Base-by-base conservation (phyloP, 1,140 invertebrate species). In the Geopemphigus sp. region DNA sequence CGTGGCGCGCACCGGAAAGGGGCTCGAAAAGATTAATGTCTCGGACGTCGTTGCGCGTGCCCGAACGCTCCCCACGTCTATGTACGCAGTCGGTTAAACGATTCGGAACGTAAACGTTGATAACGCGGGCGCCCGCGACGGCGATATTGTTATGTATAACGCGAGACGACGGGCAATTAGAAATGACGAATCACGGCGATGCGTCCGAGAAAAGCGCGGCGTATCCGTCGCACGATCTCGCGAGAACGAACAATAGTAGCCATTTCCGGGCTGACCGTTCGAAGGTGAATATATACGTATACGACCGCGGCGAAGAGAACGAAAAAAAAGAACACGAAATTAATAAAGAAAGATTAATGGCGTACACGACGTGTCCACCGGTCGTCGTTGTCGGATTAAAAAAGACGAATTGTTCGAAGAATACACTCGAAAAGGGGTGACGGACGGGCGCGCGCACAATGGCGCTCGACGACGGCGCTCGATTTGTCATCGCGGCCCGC, bases 301-400 rank as follows among this genome's bases (percentile, higher is more conserved):
- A 66, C n/a, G n/a, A n/a, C n/a, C n/a, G n/a, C 11, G 45, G 10
- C n/a, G 63, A 45, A 45, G n/a, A 19, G 54, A 56, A 22, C 14
- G 8, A n/a, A 26, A 45, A 10, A 66, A 66, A 14, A 66, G 19
- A 24, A 22, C 1, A 59, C 1, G 11, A 45, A 45, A 45, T 45
- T 45, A 45, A n/a, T 45, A 45, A 26, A 59, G 63, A 66, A 66
- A 66, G 63, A 66, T 66, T 66, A 22, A 66, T 66, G 14, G 63
- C 12, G 19, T 26, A 24, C 39, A 66, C 63, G 45, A 39, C 14
- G 32, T 45, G 63, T 66, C 63, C 39, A 45, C n/a, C 63, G 63
- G 8, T 61, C 59, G 59, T 61, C 63, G 63, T 22, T n/a, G 32
- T 45, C 63, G 63, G 63, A 66, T 66, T 66, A 66, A 39, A n/a